Evolutionary conservation across 23 tunicate genomes (phyloP), one percentile per base, ranked within the genome.

Genomic region (Trididemnum miniatum): DNA sequence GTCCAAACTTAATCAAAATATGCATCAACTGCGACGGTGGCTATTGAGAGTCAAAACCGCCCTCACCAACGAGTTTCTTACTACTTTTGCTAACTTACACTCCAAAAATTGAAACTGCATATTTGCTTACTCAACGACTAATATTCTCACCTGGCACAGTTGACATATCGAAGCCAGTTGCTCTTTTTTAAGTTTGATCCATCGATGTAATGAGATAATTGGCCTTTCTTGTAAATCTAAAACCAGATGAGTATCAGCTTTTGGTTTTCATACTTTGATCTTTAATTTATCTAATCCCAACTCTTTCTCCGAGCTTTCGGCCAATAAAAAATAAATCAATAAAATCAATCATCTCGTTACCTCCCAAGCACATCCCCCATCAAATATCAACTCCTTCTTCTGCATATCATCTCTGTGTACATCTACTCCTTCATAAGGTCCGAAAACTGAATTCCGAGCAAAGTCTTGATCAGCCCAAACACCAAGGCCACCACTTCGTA

Each of bases 321-420:
- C n/a, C n/a, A n/a, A n/a, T n/a, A n/a, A n/a, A n/a, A n/a, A n/a
- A n/a, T n/a, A n/a, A n/a, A n/a, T n/a, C n/a, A n/a, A n/a, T n/a
- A n/a, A n/a, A n/a, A n/a, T n/a, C n/a, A n/a, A n/a, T n/a, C n/a
- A n/a, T n/a, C 54, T 7, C 9, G 12, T 75, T 12, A 90, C 96
- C 86, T 90, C 89, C 96, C 96, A 90, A 23, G 96, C 72, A 52
- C 83, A 90, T 71, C 96, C 96, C 5, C 96, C 96, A 25, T 85
- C 88, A 74, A 80, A 90, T 12, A 76, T 44, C 52, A 71, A 39
- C 51, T n/a, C 28, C 66, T 85, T 35, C 35, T 85, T 80, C 27
- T 80, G 74, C 59, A 90, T 1, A 65, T 90, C 89, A 71, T 85
- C 33, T 65, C 37, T 90, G 24, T 80, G 51, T 0, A 90, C 86